A percentile compares a stretch with the other conserved stretches of the same genome.
Conservation (phyloP, 2,797 vertebrate species). For the Anabacerthia variegaticeps region DNA sequence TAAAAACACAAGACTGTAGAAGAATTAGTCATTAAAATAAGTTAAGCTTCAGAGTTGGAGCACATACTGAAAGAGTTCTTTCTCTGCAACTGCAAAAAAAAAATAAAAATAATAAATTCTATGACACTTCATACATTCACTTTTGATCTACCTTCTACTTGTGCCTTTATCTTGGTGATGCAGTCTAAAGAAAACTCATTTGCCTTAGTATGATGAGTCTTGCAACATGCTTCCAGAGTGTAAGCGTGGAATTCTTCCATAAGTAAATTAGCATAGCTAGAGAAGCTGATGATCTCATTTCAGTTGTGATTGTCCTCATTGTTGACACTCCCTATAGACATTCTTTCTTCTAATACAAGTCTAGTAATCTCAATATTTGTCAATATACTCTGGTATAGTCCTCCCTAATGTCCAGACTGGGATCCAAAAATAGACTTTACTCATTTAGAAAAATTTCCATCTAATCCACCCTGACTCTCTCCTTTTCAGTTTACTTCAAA, state of each 20-base stretch:
- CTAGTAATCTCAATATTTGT: neutral
- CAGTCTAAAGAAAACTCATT: neutral
- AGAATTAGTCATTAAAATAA: neutral
- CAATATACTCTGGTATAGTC: fast-evolving
- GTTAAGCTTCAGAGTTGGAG: neutral
- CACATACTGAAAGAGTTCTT: neutral
- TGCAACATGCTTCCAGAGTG: fast-evolving
- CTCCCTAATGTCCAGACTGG: neutral
- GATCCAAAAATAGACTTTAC: neutral
- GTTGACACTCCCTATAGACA: neutral
- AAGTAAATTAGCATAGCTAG: neutral
- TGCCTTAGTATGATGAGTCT: neutral
- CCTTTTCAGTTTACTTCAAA: neutral
- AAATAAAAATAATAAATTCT: neutral
- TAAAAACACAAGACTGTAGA: neutral
- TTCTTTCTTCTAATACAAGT: neutral
- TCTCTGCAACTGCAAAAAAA: neutral
- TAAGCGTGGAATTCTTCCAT: neutral
- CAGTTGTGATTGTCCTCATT: neutral
- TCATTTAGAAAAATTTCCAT: neutral
- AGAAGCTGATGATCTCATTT: neutral
- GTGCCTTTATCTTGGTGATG: neutral
- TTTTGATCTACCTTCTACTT: neutral
- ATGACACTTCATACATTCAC: neutral
- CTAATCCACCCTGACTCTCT: fast-evolving